phyloP scores from a whole-genome alignment of 2,113 vertebrate genomes.

The Nanger granti region DNA sequence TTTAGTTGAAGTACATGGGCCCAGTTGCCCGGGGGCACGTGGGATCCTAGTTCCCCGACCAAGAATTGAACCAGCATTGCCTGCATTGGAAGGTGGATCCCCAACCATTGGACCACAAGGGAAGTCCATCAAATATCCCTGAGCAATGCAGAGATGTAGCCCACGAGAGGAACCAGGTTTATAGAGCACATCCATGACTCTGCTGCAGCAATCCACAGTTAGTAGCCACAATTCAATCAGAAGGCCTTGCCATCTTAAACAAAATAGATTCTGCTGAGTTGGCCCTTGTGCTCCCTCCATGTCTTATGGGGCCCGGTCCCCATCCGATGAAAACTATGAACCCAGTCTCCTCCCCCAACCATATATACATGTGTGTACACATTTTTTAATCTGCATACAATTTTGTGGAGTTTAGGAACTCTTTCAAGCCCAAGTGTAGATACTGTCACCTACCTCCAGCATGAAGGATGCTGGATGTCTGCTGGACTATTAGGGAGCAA shows the following conservation, averaged over 20 bases:
- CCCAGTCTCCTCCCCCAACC: not conserved
- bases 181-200: not conserved
- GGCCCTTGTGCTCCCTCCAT: not conserved
- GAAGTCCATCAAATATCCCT: not conserved
- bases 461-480: not conserved
- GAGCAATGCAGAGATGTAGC: not conserved
- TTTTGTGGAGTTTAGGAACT: not conserved
- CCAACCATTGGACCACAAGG: not conserved
- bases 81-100: not conserved
- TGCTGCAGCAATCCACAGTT: not conserved
- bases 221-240: not conserved
- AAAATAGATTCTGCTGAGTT: not conserved
- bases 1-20: not conserved
- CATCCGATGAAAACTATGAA: not conserved
- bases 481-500: not conserved
- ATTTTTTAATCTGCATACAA: not conserved
- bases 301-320: not conserved
- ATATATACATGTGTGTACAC: not conserved
- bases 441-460: not conserved
- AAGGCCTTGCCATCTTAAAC: not conserved
- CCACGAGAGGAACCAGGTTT: too few species aligned
- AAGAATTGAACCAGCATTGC: not conserved
- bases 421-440: not conserved
- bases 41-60: not conserved
- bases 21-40: not conserved